Conservation (phyloP, 2,888 invertebrate genomes). For the Pomacea canaliculata region DNA sequence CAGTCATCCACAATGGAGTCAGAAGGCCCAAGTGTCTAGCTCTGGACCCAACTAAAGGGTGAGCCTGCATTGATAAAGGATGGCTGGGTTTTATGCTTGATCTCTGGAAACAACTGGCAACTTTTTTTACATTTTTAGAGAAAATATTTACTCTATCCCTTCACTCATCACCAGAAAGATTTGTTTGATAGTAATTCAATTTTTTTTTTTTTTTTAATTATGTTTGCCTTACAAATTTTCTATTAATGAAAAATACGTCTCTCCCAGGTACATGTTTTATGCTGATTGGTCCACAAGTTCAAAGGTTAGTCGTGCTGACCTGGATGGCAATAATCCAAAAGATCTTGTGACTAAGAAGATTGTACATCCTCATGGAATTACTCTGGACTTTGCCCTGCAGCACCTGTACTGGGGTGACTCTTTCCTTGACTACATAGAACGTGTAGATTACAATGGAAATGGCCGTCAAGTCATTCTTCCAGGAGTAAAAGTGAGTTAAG, state of each 20-base stretch:
- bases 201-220: too few species aligned
- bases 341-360: constrained; percentile 77
- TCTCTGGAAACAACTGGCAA: too few species aligned
- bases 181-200: too few species aligned
- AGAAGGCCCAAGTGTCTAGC: constrained; percentile 79
- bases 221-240: too few species aligned
- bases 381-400: constrained; percentile 79
- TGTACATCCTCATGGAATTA: constrained; percentile 87
- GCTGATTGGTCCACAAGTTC: constrained; percentile 87
- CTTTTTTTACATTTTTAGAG: neutral
- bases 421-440: constrained; percentile 73
- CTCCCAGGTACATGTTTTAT: constrained; percentile 85
- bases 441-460: constrained; percentile 82
- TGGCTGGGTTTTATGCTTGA: too few species aligned
- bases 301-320: constrained; percentile 83
- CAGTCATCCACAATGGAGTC: constrained; percentile 78
- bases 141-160: neutral
- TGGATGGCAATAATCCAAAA: constrained; percentile 82
- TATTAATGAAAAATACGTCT: too few species aligned
- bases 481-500: constrained; percentile 36
- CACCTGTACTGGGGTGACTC: constrained; percentile 91
- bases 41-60: constrained; percentile 83
- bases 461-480: constrained; percentile 62
- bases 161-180: neutral
- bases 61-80: constrained; percentile 42